A percentile compares a stretch with the other conserved stretches of the same genome.
These are phyloP conservation scores for Ceyx melanurus DNA, from an alignment of 2,113 vertebrate species.

Conservation along the genomic window DNA sequence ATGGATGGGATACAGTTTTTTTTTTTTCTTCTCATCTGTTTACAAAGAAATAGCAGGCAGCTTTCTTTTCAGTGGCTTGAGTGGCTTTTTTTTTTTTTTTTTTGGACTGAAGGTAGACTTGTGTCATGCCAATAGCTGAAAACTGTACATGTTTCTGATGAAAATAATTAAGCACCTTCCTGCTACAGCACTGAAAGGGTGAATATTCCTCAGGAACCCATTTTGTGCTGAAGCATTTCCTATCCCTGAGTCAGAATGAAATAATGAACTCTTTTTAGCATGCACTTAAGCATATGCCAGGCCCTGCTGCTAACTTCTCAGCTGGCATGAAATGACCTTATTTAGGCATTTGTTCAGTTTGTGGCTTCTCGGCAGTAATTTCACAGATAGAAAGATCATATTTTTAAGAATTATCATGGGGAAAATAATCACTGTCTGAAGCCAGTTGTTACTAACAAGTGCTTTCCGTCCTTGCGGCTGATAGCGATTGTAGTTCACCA, in stretches of 20 bases:
- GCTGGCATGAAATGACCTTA: constrained; percentile 40
- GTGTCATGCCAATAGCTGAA: background rate
- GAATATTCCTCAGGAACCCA: constrained; percentile 53
- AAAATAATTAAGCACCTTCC: background rate
- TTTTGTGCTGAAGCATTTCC: constrained; percentile 67
- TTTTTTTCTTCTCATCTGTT: background rate
- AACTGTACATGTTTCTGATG: background rate
- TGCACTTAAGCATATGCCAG: constrained; percentile 8
- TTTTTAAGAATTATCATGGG: background rate
- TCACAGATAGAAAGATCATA: background rate
- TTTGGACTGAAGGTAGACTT: background rate
- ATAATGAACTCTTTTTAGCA: constrained; percentile 48
- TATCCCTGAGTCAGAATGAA: constrained; percentile 58
- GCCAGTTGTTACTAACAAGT: fast-evolving
- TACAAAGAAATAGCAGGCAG: background rate
- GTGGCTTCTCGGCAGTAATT: background rate
- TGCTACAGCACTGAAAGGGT: background rate
- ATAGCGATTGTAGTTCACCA: background rate
- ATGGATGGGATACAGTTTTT: background rate
- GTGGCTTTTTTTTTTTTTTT: background rate
- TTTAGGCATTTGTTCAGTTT: constrained; percentile 53
- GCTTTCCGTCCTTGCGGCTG: background rate
- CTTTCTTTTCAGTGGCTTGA: background rate
- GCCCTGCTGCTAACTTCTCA: background rate
- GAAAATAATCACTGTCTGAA: background rate